Conservation (phyloP, 2,113 vertebrate species). For the Lampris incognitus region DNA sequence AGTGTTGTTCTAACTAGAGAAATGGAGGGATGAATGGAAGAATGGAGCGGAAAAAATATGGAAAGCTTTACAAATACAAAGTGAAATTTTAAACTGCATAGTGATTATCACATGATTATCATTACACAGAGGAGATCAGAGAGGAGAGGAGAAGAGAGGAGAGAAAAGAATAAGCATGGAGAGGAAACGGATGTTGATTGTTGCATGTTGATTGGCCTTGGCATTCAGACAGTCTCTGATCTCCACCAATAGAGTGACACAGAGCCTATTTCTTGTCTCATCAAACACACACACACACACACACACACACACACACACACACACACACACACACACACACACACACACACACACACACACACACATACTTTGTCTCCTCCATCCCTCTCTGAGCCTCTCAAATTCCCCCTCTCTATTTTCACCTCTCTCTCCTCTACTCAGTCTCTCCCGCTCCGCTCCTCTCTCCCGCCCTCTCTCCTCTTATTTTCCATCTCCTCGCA, state of each 20-base stretch:
- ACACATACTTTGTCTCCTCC: background rate
- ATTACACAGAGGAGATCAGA: background rate
- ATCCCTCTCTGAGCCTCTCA: constrained; percentile 19
- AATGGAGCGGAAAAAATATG: background rate
- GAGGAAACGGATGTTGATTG: background rate
- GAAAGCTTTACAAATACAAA: constrained; percentile 46
- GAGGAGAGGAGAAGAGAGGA: background rate
- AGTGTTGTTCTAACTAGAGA: constrained; percentile 49
- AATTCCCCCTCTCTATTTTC: constrained; percentile 9
- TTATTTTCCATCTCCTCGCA: constrained; percentile 79
- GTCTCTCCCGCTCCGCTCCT: constrained; percentile 2
- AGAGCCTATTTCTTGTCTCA: constrained; percentile 38
- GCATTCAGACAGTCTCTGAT: constrained; percentile 15
- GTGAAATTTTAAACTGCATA: constrained; percentile 20
- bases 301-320: background rate
- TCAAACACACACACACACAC: background rate
- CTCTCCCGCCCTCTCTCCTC: constrained; percentile 29
- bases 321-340: background rate
- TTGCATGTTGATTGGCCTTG: constrained; percentile 36
- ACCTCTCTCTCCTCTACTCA: background rate
- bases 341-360: background rate
- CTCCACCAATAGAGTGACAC: constrained; percentile 69
- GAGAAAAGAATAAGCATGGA: background rate
- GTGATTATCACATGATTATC: constrained; percentile 13
- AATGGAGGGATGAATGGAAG: constrained; percentile 40